Evolutionary conservation across 2,888 invertebrate species (phyloP).

Genomic region (Pseudococcus longispinus): DNA sequence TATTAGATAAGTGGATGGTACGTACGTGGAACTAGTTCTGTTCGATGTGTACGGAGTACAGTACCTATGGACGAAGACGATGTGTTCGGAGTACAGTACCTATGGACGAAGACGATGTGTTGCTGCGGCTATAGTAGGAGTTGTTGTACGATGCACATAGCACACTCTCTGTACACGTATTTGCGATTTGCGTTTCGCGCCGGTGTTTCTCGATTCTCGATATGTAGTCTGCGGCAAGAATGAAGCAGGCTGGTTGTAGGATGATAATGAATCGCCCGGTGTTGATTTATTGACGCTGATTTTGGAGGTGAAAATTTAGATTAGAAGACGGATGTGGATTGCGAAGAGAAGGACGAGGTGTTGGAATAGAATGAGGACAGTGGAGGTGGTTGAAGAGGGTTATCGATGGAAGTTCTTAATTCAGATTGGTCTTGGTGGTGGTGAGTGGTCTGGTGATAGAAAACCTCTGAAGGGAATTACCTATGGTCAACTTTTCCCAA

Average conservation of each 20-base stretch:
- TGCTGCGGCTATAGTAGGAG: not conserved
- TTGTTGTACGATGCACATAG: not conserved
- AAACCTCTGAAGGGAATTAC: not conserved
- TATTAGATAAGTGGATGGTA: conserved; percentile 30
- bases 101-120: too few relatives aligned
- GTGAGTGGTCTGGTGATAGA: too few relatives aligned
- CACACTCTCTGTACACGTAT: not conserved
- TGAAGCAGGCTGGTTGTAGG: not conserved
- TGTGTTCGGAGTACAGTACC: too few relatives aligned
- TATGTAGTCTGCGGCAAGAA: not conserved
- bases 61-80: too few relatives aligned
- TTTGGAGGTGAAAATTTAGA: not conserved
- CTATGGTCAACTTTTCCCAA: not conserved
- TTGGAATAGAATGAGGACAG: not conserved
- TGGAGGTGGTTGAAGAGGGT: not conserved
- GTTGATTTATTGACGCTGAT: not conserved
- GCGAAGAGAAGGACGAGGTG: not conserved
- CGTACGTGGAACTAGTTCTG: conserved; percentile 15
- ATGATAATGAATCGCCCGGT: not conserved
- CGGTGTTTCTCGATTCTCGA: not conserved
- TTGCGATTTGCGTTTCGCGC: not conserved
- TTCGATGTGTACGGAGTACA: too few relatives aligned
- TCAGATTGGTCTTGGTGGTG: too few relatives aligned
- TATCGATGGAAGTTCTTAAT: too few relatives aligned
- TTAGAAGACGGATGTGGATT: not conserved